phyloP scores from a whole-genome alignment of 2,888 invertebrate genomes.

The Hypolimnas misippus region DNA sequence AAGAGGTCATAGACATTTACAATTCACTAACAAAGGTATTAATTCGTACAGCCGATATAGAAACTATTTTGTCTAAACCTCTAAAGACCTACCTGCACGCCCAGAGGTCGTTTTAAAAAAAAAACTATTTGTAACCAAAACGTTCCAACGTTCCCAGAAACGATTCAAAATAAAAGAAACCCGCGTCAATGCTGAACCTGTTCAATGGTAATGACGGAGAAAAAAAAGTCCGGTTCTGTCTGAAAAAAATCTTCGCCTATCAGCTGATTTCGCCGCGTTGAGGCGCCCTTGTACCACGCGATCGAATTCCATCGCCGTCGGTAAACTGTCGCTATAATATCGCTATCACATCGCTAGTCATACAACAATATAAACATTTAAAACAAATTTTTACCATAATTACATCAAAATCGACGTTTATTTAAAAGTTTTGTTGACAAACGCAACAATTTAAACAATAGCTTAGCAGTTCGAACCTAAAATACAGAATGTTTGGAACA shows the following conservation, averaged over 20 bases:
- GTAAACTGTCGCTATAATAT: conserved; percentile 10
- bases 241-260: conserved; percentile 47
- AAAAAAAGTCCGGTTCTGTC: conserved; percentile 42
- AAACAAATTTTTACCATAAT: neutral
- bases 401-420: neutral
- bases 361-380: neutral
- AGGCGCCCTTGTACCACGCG: conserved; percentile 49
- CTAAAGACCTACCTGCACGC: conserved; percentile 46
- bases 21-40: conserved; percentile 23
- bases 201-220: conserved; percentile 47
- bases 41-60: conserved; percentile 21
- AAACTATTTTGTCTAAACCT: conserved; percentile 36
- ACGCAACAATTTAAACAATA: neutral
- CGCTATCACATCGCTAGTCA: neutral
- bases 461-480: neutral
- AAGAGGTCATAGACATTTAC: conserved; percentile 17
- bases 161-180: conserved; percentile 49
- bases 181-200: conserved; percentile 49
- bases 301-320: conserved; percentile 19
- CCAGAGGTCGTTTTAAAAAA: conserved; percentile 40
- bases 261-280: conserved; percentile 52
- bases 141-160: conserved; percentile 48
- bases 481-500: neutral
- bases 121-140: conserved; percentile 42
- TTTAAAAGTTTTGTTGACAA: neutral